Evolutionary conservation across 2,113 vertebrate genomes (phyloP), one percentile per base, ranked within the genome.

Genomic region (Xiphophorus hellerii): DNA sequence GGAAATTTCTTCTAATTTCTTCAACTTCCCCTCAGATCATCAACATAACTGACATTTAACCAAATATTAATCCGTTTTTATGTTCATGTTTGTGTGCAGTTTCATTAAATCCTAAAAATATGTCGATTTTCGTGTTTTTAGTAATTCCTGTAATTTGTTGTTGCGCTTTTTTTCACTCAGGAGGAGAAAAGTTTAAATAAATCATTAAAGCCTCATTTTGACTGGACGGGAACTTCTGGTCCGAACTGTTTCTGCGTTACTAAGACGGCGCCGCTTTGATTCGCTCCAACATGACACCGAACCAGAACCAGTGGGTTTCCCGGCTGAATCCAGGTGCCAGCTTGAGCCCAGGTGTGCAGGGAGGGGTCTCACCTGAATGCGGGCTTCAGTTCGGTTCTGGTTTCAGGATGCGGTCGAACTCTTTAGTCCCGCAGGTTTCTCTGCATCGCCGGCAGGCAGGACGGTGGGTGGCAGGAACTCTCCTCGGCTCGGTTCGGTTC

Each of bases 291-390:
- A n/a, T n/a, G 25, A 66, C 65, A 27, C 42, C 22, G 72, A 35
- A 17, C 44, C 68, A 68, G 66, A 48, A 51, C 28, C 28, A 9
- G 44, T 3, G 35, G 35, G 11, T 37, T 17, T 48, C 33, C 3
- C 14, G 20, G n/a, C 15, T 71, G 73, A 76, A 75, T 15, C 3
- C 5, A 66, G 12, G 11, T 44, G 42, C 42, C 42, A 44, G 42
- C 14, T 44, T 13, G 14, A 5, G 15, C 39, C 54, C 85, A 86
- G 87, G 82, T 89, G 82, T 74, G 73, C 62, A 60, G 54, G 25
- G 17, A n/a, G 60, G 72, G 62, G 69, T 65, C 89, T 89, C 82
- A 90, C 90, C 90, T 90, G 84, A 78, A 25, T 42, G 44, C 54
- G 48, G 37, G 81, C 70, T 4, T 15, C 58, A 20, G 74, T 22